Base-by-base conservation (phyloP, 1,140 invertebrate species). In the Lepidostoma basale region DNA sequence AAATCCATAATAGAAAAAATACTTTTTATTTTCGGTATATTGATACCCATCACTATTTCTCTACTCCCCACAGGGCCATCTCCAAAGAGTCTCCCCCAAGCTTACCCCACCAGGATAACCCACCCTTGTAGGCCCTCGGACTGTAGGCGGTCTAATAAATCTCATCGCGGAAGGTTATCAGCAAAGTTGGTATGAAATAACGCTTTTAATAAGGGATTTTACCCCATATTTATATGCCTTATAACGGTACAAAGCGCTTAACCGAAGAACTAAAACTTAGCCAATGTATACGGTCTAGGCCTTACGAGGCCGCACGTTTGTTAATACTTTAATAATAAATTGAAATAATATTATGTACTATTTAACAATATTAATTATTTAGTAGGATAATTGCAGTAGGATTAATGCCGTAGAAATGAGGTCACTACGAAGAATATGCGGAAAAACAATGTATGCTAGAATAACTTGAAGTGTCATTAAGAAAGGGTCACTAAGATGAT, bases 111-210 rank as follows among this genome's bases (percentile, higher is more conserved):
- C 25, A 49, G n/a, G n/a, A n/a, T n/a, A n/a, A n/a, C n/a, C n/a
- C n/a, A n/a, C n/a, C n/a, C n/a, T n/a, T n/a, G 25, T 49, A 49
- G 45, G 20, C 45, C 45, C 45, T 49, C 45, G 45, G 45, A 20
- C 45, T 20, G 45, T 49, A 12, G 45, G 45, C 45, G 45, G 45
- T 49, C 45, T 23, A 49, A 49, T 49, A 49, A 49, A 49, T 49
- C 45, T 49, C 22, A 49, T 49, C 45, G 20, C 9, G 8, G 45
- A 22, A 49, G 45, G 45, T 49, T 49, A 49, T 49, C 45, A 49
- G 45, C 45, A 23, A 49, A 49, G 18, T 49, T 49, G 18, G 18
- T 49, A 49, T 49, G 45, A 49, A 49, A 49, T 49, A 49, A 49
- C 45, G 45, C 45, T 49, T 49, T 49, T 22, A 49, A 22, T 22